phyloP scores from a whole-genome alignment of 2,113 vertebrate species.

The Lepus timidus region DNA sequence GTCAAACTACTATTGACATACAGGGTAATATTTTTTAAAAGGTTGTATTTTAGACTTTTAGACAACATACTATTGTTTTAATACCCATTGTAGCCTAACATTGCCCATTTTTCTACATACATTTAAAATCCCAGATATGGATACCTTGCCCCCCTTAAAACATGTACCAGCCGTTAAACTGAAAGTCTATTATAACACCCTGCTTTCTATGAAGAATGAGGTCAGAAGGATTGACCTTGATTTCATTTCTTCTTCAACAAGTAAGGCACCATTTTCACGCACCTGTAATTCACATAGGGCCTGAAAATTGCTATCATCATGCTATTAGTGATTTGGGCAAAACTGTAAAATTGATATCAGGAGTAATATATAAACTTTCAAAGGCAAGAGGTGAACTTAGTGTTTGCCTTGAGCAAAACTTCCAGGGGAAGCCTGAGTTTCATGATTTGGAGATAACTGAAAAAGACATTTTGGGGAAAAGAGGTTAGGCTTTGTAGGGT shows the following conservation, averaged over 20 bases:
- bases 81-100: neutral
- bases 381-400: constrained; percentile 23
- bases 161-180: constrained; percentile 11
- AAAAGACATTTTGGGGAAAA: neutral
- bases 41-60: neutral
- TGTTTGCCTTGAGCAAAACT: constrained; percentile 41
- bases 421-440: neutral
- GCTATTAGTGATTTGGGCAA: constrained; percentile 65
- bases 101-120: neutral
- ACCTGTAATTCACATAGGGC: constrained; percentile 65
- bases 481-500: neutral
- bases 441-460: neutral
- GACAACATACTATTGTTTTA: constrained; percentile 43
- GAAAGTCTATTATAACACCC: neutral
- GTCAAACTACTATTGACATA: neutral
- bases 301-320: constrained; percentile 72
- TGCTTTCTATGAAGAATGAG: constrained; percentile 59
- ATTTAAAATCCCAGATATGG: neutral
- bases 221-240: constrained; percentile 65
- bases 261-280: constrained; percentile 61
- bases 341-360: constrained; percentile 68
- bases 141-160: constrained; percentile 38
- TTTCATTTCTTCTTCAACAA: constrained; percentile 71
- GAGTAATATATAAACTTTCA: constrained; percentile 53
- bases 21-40: neutral